phyloP scores from a whole-genome alignment of 2,888 invertebrate species.

The Bellardia pandia region DNA sequence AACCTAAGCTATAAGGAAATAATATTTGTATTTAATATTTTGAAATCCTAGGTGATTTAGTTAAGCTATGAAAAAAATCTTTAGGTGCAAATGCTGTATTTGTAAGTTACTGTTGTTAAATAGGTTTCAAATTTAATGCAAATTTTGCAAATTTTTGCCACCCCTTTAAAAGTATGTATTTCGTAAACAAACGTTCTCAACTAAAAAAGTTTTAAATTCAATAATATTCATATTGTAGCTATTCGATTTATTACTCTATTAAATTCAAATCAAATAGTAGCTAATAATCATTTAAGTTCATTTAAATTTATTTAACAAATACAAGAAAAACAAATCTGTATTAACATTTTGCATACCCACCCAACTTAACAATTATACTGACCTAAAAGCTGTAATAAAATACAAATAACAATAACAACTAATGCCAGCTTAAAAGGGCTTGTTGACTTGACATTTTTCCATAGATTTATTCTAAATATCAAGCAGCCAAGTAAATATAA shows the following conservation, averaged over 20 bases:
- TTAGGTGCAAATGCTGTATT: too few species aligned
- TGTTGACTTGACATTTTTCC: constrained; percentile 42
- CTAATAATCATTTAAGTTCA: constrained; percentile 14
- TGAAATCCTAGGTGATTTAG: too few species aligned
- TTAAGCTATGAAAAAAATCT: too few species aligned
- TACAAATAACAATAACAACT: neutral
- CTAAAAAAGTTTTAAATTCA: too few species aligned
- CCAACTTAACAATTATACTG: constrained; percentile 31
- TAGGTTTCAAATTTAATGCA: too few species aligned
- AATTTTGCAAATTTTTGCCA: too few species aligned
- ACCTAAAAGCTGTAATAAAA: constrained; percentile 9
- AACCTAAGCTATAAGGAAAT: too few species aligned
- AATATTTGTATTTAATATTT: too few species aligned
- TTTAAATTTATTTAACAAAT: constrained; percentile 49
- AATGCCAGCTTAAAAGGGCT: constrained; percentile 60
- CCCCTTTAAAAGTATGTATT: neutral
- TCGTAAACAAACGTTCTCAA: too few species aligned
- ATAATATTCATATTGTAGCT: neutral
- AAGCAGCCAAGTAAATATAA: neutral
- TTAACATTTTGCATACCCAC: constrained; percentile 49
- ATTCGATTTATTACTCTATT: constrained; percentile 45
- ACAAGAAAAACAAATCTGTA: constrained; percentile 23
- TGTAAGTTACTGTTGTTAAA: too few species aligned
- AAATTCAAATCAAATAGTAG: constrained; percentile 27
- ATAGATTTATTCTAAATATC: constrained; percentile 25